phyloP scores from a whole-genome alignment of 1,140 invertebrate species.

The Aradophagus sp. region DNA sequence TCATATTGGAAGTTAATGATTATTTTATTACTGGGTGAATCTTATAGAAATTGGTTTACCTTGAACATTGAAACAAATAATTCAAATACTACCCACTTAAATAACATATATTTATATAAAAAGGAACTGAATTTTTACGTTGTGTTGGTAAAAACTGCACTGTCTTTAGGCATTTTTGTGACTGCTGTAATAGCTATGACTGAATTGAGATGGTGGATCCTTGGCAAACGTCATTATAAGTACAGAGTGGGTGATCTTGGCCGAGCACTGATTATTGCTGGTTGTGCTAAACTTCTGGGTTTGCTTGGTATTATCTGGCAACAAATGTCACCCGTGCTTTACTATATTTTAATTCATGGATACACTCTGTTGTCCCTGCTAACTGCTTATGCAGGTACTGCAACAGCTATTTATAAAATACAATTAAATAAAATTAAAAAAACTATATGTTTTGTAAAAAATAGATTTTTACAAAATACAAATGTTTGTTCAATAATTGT shows the following conservation, averaged over 20 bases:
- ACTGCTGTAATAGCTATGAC: constrained; percentile 59
- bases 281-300: constrained; percentile 68
- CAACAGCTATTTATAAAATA: constrained; percentile 21
- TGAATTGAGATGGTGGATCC: constrained; percentile 63
- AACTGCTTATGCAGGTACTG: constrained; percentile 73
- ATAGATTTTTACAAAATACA: too few relatives aligned
- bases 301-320: constrained; percentile 70
- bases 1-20: constrained; percentile 70
- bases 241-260: constrained; percentile 63
- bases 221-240: constrained; percentile 51
- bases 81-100: background rate
- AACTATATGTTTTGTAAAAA: too few relatives aligned
- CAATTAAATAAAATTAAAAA: constrained; percentile 20
- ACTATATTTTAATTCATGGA: constrained; percentile 68
- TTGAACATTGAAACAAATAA: constrained; percentile 15
- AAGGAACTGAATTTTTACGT: constrained; percentile 67
- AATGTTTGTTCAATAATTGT: too few relatives aligned
- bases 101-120: constrained; percentile 29
- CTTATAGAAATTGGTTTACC: constrained; percentile 64
- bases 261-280: constrained; percentile 66
- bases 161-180: constrained; percentile 63
- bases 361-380: constrained; percentile 69
- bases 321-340: constrained; percentile 61
- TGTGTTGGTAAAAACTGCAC: constrained; percentile 61
- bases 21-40: constrained; percentile 67